These are phyloP conservation scores for Chelon labrosus DNA, from an alignment of 2,797 vertebrate species.

Conservation along the genomic window DNA sequence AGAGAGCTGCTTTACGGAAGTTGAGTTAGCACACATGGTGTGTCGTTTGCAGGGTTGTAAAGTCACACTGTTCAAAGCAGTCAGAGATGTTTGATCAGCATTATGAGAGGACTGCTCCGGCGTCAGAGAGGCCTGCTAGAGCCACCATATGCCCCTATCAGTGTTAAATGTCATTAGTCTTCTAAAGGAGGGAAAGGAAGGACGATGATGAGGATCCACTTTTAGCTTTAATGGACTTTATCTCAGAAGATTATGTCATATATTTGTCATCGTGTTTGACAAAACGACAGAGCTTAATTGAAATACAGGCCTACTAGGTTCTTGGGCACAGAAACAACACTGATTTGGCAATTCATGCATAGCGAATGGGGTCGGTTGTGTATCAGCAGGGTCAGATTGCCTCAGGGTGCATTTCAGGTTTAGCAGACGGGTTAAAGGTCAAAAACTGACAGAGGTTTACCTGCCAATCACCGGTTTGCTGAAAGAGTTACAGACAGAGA, in stretches of 20 bases:
- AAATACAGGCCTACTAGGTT: background rate
- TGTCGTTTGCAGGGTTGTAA: conserved; percentile 76
- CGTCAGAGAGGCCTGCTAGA: conserved; percentile 64
- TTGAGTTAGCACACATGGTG: conserved; percentile 49
- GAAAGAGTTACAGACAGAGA: conserved; percentile 35
- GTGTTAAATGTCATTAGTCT: conserved; percentile 59
- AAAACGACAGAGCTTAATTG: conserved; percentile 19
- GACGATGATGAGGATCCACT: conserved; percentile 43
- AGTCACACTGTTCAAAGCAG: conserved; percentile 82
- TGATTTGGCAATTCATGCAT: conserved; percentile 4
- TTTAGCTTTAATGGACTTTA: conserved; percentile 49
- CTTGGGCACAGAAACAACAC: background rate
- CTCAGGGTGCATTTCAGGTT: conserved; percentile 48
- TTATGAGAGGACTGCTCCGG: conserved; percentile 63
- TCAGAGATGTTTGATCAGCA: conserved; percentile 74
- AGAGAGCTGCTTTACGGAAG: conserved; percentile 72
- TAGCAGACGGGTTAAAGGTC: conserved; percentile 53
- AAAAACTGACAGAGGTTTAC: conserved; percentile 62
- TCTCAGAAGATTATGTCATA: conserved; percentile 33
- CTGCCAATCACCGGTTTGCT: conserved; percentile 52
- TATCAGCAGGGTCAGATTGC: conserved; percentile 46
- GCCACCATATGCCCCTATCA: conserved; percentile 50
- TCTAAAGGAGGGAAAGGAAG: conserved; percentile 30
- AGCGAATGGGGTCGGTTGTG: conserved; percentile 7
- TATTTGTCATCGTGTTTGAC: conserved; percentile 2